phyloP scores from a whole-genome alignment of 2,797 vertebrate species.

The Schizothorax lantsangensis region DNA sequence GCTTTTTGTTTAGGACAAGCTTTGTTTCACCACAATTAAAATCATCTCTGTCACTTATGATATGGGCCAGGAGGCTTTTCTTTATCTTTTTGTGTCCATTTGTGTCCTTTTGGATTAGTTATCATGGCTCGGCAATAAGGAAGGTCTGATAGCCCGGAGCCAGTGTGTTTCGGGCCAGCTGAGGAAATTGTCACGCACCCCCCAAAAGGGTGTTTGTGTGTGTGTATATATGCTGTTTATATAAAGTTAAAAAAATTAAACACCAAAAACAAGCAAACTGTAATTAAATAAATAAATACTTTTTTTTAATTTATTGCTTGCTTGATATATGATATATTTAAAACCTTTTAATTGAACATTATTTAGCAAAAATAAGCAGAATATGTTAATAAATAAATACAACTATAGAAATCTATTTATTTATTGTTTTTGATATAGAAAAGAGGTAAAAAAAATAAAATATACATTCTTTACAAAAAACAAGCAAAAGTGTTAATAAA shows the following conservation, averaged over 20 bases:
- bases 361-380: not conserved
- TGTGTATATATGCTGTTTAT: not conserved
- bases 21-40: conserved; percentile 27
- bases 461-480: not conserved
- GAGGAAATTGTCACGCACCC: not conserved
- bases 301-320: not conserved
- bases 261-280: not conserved
- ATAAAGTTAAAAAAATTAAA: not conserved
- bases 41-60: conserved; percentile 39
- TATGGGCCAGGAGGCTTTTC: conserved; percentile 37
- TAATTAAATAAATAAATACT: not conserved
- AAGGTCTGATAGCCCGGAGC: conserved; percentile 31
- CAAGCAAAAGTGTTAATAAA: not conserved
- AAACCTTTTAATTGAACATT: not conserved
- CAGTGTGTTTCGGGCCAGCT: not conserved
- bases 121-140: conserved; percentile 11
- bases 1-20: conserved; percentile 47
- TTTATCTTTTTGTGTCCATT: conserved; percentile 17
- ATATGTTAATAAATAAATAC: not conserved
- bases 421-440: not conserved
- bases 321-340: not conserved
- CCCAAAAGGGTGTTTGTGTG: not conserved
- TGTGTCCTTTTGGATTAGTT: conserved; percentile 28
- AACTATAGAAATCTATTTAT: not conserved
- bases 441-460: not conserved